phyloP scores from a whole-genome alignment of 2,797 vertebrate genomes.

The Thaleichthys pacificus region DNA sequence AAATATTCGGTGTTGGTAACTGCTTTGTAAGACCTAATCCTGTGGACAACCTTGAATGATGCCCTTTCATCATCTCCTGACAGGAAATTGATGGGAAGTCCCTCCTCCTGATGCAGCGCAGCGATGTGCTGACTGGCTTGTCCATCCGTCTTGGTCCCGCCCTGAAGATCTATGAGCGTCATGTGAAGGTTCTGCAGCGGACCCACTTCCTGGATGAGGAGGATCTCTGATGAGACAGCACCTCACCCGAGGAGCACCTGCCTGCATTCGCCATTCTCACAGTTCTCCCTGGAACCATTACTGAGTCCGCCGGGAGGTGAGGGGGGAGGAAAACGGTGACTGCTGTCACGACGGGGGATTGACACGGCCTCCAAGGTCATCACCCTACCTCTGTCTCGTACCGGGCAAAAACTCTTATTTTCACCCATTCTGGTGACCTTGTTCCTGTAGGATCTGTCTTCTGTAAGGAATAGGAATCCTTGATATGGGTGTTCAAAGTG shows the following conservation, averaged over 20 bases:
- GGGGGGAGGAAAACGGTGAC: constrained; percentile 48
- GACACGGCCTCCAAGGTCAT: neutral
- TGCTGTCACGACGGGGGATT: constrained; percentile 61
- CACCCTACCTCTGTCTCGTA: neutral
- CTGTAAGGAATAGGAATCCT: neutral
- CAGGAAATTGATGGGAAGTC: constrained; percentile 93
- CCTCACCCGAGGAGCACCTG: constrained; percentile 32
- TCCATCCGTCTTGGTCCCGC: constrained; percentile 91
- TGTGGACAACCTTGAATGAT: neutral
- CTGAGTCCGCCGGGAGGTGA: constrained; percentile 45
- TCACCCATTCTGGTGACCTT: constrained; percentile 35
- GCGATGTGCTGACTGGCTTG: constrained; percentile 87
- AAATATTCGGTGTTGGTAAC: no score
- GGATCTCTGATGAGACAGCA: constrained; percentile 66
- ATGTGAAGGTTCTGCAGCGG: constrained; percentile 88
- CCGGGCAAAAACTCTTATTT: constrained; percentile 29
- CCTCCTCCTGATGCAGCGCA: constrained; percentile 89
- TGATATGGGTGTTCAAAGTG: constrained; percentile 5
- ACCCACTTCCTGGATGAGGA: constrained; percentile 86
- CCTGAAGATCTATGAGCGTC: constrained; percentile 92
- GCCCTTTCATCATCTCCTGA: neutral
- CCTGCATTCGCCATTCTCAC: constrained; percentile 38
- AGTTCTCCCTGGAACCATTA: constrained; percentile 55
- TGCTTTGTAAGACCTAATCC: no score
- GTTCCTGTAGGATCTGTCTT: neutral